phyloP scores from a whole-genome alignment of 2,888 invertebrate genomes.

The Xestia xanthographa region DNA sequence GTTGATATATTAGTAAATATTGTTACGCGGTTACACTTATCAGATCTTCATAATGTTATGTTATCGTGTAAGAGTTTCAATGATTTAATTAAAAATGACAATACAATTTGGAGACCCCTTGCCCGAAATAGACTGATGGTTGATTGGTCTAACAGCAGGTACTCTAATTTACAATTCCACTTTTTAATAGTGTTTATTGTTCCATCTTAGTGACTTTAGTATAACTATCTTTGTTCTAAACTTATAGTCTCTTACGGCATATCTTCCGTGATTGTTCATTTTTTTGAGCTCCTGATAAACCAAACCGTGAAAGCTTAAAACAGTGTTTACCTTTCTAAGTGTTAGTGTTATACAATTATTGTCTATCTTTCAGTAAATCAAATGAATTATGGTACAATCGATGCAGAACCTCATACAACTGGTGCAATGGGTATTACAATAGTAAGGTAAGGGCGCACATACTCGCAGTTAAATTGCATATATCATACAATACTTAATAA shows the following conservation, averaged over 20 bases:
- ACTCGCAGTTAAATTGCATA: not conserved
- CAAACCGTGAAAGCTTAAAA: too few relatives aligned
- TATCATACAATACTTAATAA: conserved; percentile 2
- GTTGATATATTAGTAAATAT: conserved; percentile 81
- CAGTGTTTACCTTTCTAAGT: too few relatives aligned
- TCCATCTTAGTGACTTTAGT: not conserved
- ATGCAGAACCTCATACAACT: conserved; percentile 82
- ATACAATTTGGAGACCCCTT: conserved; percentile 79
- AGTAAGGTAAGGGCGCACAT: conserved; percentile 61
- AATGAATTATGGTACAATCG: conserved; percentile 75
- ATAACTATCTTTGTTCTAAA: not conserved
- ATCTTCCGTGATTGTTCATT: too few relatives aligned
- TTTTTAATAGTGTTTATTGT: not conserved
- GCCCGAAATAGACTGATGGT: conserved; percentile 68
- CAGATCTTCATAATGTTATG: conserved; percentile 82
- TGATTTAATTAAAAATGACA: conserved; percentile 76
- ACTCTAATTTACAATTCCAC: conserved; percentile 6
- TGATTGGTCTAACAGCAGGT: conserved; percentile 69
- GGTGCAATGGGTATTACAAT: conserved; percentile 82
- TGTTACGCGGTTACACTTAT: conserved; percentile 72
- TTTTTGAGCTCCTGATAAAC: too few relatives aligned
- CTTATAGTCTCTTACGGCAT: too few relatives aligned
- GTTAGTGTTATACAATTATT: not conserved
- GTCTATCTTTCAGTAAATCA: conserved; percentile 35
- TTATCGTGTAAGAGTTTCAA: conserved; percentile 79